Conservation (phyloP, 2,113 vertebrate species). For the Eptatretus burgeri region DNA sequence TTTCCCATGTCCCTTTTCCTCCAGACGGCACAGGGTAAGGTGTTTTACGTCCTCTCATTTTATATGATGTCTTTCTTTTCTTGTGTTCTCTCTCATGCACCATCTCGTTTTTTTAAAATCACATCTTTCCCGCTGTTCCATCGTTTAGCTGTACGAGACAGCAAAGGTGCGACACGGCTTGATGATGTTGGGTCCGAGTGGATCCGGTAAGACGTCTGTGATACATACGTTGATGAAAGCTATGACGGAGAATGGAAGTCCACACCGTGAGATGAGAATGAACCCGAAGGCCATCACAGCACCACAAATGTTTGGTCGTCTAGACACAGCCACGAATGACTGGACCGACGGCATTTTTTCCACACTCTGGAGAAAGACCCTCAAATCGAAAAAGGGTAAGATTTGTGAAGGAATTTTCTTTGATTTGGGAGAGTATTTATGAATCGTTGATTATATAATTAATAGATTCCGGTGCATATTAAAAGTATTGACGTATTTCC, state of each 20-base stretch:
- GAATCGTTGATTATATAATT: background rate
- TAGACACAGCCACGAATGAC: conserved; percentile 47
- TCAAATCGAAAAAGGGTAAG: conserved; percentile 37
- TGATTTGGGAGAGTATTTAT: background rate
- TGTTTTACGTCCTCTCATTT: background rate
- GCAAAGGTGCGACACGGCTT: conserved; percentile 18
- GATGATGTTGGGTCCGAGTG: conserved; percentile 39
- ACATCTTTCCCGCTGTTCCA: background rate
- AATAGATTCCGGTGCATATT: background rate
- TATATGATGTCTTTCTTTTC: background rate
- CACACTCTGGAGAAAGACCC: conserved; percentile 43
- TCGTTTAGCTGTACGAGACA: background rate
- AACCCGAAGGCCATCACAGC: conserved; percentile 49
- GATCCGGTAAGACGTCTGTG: conserved; percentile 35
- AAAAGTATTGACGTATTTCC: background rate
- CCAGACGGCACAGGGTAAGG: background rate
- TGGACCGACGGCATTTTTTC: conserved; percentile 55
- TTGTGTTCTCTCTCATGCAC: background rate
- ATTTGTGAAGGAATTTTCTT: background rate
- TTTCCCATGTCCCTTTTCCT: background rate
- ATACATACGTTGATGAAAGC: conserved; percentile 39
- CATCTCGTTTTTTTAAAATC: background rate
- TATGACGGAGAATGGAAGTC: conserved; percentile 30
- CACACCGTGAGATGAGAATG: conserved; percentile 50
- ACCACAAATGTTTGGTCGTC: conserved; percentile 43